Base-by-base conservation (phyloP, 2,888 invertebrate species). In the Trypoxylon attenuatum region DNA sequence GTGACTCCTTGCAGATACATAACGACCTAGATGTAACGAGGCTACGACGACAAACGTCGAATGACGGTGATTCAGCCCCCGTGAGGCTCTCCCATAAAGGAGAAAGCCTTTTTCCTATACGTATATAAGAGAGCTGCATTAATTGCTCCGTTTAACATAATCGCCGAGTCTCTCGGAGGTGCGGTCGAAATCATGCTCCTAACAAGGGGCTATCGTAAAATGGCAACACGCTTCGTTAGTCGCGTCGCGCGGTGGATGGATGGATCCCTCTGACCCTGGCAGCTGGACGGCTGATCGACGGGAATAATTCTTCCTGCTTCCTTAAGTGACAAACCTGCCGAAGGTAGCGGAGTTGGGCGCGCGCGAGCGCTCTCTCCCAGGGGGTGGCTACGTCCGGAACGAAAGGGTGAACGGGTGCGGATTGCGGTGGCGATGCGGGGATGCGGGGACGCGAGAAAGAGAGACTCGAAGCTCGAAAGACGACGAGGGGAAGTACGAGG, bases 281-380 rank as follows among this genome's bases (percentile, higher is more conserved):
- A 39, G 29, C 52, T n/a, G n/a, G n/a, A n/a, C 50, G 69, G 49
- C 63, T 53, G 61, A 58, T 70, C 54, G 55, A 29, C 53, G 49
- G 45, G 54, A 38, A 69, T 52, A 64, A 58, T 65, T 55, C 55
- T 13, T 21, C 27, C 25, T 42, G 29, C 23, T 27, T n/a, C 23
- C 33, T 51, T 10, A 6, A 51, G 23, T 38, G 54, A 54, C 45
- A 43, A 57, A 33, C 41, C 22, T 38, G 52, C 13, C 42, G 13
- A 18, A 55, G 65, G 55, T 50, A 42, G 45, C 50, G 43, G 38
- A 38, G n/a, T n/a, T n/a, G n/a, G 18, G 42, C 19, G 42, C 18
- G 42, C n/a, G n/a, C n/a, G 42, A 10, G 42, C n/a, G n/a, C n/a
- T n/a, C n/a, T n/a, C n/a, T n/a, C n/a, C n/a, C n/a, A n/a, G n/a